phyloP scores from a whole-genome alignment of 1,140 invertebrate genomes.

The Hycleus phaleratus region DNA sequence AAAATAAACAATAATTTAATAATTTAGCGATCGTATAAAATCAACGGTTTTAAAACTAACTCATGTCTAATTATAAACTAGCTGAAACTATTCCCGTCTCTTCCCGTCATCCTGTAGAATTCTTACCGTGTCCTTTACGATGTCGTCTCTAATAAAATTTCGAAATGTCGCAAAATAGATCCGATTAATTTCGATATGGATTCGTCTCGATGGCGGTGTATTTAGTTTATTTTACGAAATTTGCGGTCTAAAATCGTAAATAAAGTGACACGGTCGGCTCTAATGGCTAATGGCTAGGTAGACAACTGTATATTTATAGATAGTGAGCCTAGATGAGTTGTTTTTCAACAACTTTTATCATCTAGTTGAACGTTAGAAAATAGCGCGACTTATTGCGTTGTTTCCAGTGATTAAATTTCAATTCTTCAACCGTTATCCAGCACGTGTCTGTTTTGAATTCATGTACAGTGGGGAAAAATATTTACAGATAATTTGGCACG shows the following conservation, averaged over 20 bases:
- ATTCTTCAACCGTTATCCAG: neutral
- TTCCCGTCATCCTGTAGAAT: neutral
- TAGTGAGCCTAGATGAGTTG: no score
- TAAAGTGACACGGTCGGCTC: no score
- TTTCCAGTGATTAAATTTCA: no score
- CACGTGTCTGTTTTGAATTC: neutral
- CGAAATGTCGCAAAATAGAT: neutral
- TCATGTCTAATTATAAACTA: neutral
- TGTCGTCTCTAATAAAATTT: constrained; percentile 2
- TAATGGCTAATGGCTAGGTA: no score
- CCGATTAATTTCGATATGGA: neutral
- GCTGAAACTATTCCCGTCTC: constrained; percentile 6
- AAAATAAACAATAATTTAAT: constrained; percentile 1
- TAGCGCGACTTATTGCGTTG: no score
- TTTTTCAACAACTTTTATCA: no score
- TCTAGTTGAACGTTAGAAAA: no score
- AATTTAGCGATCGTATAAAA: neutral
- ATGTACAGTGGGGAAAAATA: neutral
- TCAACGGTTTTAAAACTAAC: neutral
- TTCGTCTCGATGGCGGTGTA: neutral
- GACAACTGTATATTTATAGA: no score
- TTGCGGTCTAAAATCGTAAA: no score
- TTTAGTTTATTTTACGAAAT: neutral
- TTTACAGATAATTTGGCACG: neutral
- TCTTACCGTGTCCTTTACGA: neutral